phyloP scores from a whole-genome alignment of 2,888 invertebrate genomes.

The Brachyptera putata region DNA sequence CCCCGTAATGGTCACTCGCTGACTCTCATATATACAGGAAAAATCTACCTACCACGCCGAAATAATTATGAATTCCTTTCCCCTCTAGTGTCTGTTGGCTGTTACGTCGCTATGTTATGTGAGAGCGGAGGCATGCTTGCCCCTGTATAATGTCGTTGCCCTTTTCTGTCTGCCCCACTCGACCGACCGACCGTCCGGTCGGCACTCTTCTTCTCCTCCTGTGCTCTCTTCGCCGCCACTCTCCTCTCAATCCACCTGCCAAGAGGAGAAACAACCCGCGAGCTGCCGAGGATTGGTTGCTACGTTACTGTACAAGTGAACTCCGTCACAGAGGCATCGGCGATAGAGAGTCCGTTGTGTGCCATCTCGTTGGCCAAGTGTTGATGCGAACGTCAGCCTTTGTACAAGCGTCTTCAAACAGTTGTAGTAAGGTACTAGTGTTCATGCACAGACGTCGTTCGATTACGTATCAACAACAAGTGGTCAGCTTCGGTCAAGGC shows the following conservation, averaged over 20 bases:
- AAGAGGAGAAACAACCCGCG: constrained; percentile 32
- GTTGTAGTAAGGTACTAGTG: background rate
- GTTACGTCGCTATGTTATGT: constrained; percentile 27
- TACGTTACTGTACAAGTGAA: constrained; percentile 26
- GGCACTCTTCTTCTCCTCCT: constrained; percentile 24
- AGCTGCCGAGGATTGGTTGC: constrained; percentile 26
- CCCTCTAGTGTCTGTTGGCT: constrained; percentile 29
- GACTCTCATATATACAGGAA: background rate
- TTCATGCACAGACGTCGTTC: no score
- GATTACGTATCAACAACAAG: constrained; percentile 5
- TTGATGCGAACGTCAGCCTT: background rate
- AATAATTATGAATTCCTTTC: constrained; percentile 36
- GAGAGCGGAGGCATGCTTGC: constrained; percentile 22
- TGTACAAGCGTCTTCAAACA: background rate
- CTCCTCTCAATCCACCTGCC: constrained; percentile 35
- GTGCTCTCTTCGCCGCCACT: constrained; percentile 35
- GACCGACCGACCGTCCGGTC: constrained; percentile 16
- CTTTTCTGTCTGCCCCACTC: constrained; percentile 40
- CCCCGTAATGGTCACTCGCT: constrained; percentile 8
- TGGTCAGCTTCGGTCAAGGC: constrained; percentile 26
- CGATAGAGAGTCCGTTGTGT: no score
- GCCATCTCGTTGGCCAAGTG: no score
- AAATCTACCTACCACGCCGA: constrained; percentile 28
- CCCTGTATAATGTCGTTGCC: constrained; percentile 43
- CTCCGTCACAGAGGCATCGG: constrained; percentile 13